A percentile compares a stretch with the other conserved stretches of the same genome.
phyloP scores from a whole-genome alignment of 1,140 invertebrate species.

The Eumaeus atala region DNA sequence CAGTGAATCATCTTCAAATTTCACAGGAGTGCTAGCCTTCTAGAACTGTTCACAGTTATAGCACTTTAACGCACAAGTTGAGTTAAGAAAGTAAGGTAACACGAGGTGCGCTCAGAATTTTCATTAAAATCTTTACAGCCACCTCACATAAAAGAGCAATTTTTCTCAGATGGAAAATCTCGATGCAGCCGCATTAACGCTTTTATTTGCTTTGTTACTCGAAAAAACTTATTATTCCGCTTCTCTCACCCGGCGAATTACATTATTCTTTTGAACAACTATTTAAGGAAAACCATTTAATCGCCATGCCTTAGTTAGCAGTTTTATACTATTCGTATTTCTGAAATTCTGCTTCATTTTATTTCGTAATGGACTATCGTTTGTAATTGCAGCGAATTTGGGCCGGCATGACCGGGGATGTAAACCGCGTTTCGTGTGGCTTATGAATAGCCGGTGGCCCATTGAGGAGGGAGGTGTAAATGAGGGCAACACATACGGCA shows the following conservation, averaged over 20 bases:
- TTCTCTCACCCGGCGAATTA: conserved; percentile 61
- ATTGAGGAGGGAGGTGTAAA: no score
- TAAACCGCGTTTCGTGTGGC: no score
- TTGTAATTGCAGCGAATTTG: no score
- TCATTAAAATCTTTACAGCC: conserved; percentile 66
- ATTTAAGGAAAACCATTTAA: conserved; percentile 31
- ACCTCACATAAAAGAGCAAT: conserved; percentile 68
- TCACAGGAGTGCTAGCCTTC: no score
- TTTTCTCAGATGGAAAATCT: conserved; percentile 67
- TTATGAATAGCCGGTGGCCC: no score
- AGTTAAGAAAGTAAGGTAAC: conserved; percentile 36
- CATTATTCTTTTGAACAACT: conserved; percentile 59
- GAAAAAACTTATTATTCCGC: conserved; percentile 70
- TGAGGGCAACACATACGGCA: no score
- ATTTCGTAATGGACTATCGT: no score
- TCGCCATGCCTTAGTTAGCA: conserved; percentile 25
- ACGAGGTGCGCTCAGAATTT: conserved; percentile 50
- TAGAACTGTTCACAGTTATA: conserved; percentile 28
- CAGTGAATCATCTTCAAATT: conserved; percentile 8
- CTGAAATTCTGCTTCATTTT: conserved; percentile 1
- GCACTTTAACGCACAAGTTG: conserved; percentile 28
- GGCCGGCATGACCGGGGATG: no score
- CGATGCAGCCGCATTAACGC: conserved; percentile 69
- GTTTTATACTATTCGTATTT: conserved; percentile 12
- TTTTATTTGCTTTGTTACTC: conserved; percentile 68